Percentiles rank a stretch among this genome's conserved stretches.
phyloP scores from a whole-genome alignment of 2,113 vertebrate genomes.

The Opisthocomus hoazin region DNA sequence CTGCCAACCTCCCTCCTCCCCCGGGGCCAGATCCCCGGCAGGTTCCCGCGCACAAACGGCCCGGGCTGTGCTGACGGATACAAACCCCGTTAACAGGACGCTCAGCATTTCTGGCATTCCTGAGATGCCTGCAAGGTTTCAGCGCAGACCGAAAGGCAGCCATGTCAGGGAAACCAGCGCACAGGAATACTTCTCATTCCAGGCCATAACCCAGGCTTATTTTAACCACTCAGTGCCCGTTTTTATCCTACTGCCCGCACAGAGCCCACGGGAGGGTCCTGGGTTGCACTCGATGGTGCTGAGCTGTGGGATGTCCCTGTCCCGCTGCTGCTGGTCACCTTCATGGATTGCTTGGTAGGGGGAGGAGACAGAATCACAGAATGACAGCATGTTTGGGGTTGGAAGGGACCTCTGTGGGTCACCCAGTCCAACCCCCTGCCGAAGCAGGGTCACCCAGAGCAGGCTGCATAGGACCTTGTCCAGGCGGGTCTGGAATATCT shows the following conservation, averaged over 20 bases:
- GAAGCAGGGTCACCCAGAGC: too few relatives aligned
- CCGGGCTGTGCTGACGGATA: background rate
- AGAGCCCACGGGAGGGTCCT: fast-evolving
- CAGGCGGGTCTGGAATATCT: too few relatives aligned
- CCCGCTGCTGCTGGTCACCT: background rate
- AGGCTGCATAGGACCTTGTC: too few relatives aligned
- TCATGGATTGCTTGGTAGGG: background rate
- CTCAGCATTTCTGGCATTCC: slow-evolving; percentile 57
- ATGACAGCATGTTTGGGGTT: too few relatives aligned
- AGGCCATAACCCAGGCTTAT: background rate
- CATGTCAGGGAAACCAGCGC: background rate
- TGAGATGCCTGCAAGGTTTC: slow-evolving; percentile 37
- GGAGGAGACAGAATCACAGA: too few relatives aligned
- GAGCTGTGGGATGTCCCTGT: background rate
- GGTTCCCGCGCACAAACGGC: background rate
- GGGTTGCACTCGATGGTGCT: background rate
- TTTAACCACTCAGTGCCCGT: background rate
- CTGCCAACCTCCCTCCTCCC: background rate
- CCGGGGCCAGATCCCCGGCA: background rate
- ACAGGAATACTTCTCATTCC: slow-evolving; percentile 22
- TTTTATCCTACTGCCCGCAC: background rate
- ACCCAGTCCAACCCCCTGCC: too few relatives aligned
- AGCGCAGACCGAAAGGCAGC: background rate
- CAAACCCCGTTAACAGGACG: background rate
- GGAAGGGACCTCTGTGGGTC: too few relatives aligned